These are phyloP conservation scores for Cheilosia variabilis DNA, from an alignment of 2,888 invertebrate genomes.

Conservation along the genomic window DNA sequence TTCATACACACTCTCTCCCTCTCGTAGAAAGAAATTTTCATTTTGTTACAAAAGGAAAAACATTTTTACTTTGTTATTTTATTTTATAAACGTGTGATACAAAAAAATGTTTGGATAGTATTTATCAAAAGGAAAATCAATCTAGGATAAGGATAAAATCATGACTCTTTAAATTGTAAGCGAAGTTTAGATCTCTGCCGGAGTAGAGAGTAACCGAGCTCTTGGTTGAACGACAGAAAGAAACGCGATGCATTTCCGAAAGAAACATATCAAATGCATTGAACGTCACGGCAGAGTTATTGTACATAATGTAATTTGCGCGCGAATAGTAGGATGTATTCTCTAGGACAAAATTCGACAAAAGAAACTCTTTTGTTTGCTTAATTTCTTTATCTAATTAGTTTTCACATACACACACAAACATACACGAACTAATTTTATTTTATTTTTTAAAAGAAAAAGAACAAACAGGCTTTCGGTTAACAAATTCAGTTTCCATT, in stretches of 20 bases:
- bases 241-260: conserved; percentile 32
- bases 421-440: conserved; percentile 8
- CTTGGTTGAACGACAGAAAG: conserved; percentile 8
- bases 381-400: conserved; percentile 6
- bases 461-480: conserved; percentile 61
- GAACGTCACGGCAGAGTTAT: conserved; percentile 51
- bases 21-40: conserved; percentile 14
- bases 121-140: conserved; percentile 61
- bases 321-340: conserved; percentile 60
- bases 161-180: conserved; percentile 72
- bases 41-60: conserved; percentile 30
- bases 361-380: conserved; percentile 21
- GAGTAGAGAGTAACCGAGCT: background rate
- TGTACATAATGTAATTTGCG: conserved; percentile 61
- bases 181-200: conserved; percentile 54
- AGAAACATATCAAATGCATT: conserved; percentile 58
- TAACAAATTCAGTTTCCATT: conserved; percentile 66
- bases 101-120: conserved; percentile 66
- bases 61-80: conserved; percentile 51
- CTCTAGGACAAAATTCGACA: conserved; percentile 65
- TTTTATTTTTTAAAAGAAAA: background rate
- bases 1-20: conserved; percentile 16
- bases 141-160: conserved; percentile 55
- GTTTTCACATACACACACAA: background rate
- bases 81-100: conserved; percentile 70